Evolutionary conservation across 2,797 vertebrate genomes (phyloP).

Genomic region (Sylvia borin): DNA sequence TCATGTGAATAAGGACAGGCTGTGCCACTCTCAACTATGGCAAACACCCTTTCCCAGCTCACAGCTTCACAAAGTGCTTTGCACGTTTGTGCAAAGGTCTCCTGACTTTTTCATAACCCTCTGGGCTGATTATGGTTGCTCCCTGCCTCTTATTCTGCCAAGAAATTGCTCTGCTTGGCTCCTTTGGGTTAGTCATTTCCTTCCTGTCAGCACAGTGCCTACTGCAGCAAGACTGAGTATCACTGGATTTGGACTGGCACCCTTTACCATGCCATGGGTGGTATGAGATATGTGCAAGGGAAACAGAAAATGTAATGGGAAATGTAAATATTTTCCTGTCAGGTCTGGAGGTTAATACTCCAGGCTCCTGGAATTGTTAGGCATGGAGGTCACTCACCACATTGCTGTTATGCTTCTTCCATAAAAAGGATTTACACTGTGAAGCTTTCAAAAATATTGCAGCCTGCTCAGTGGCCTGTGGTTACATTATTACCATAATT

Average conservation of each 20-base stretch:
- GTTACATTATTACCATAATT: not conserved
- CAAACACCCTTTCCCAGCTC: not conserved
- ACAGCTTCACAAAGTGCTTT: not conserved
- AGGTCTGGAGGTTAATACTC: not conserved
- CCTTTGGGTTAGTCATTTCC: not conserved
- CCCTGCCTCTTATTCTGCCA: not conserved
- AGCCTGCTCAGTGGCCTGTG: not conserved
- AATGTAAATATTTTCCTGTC: not conserved
- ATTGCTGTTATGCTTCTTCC: not conserved
- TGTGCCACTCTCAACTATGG: not conserved
- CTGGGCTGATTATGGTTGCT: not conserved
- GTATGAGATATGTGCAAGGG: not conserved
- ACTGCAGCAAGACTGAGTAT: not conserved
- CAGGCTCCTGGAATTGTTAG: not conserved
- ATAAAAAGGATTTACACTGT: not conserved
- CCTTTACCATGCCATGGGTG: not conserved
- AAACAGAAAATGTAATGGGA: not conserved
- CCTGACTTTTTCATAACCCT: not conserved
- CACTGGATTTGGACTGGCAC: not conserved
- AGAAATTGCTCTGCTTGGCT: not conserved
- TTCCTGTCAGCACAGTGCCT: not conserved
- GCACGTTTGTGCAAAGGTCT: not conserved
- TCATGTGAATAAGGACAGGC: accelerated
- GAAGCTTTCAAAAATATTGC: not conserved
- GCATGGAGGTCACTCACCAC: not conserved